phyloP scores from a whole-genome alignment of 2,888 invertebrate genomes.

The Drosophila neutralis region DNA sequence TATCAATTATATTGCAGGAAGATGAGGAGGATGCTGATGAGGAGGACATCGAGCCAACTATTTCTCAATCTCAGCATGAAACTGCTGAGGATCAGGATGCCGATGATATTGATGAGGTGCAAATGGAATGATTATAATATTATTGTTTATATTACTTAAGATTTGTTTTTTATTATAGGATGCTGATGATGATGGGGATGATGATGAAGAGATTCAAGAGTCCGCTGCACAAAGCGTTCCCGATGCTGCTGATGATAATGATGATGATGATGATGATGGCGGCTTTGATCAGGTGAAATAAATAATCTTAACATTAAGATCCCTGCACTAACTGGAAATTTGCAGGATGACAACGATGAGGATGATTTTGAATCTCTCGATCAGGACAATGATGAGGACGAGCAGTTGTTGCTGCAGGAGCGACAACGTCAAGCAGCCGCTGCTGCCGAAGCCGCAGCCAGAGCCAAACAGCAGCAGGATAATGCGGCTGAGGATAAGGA shows the following conservation, averaged over 20 bases:
- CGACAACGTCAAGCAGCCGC: constrained; percentile 75
- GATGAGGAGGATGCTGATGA: constrained; percentile 60
- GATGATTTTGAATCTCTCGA: constrained; percentile 83
- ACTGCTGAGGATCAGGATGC: constrained; percentile 38
- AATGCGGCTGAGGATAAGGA: constrained; percentile 43
- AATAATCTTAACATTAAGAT: not conserved
- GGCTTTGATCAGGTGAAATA: constrained; percentile 32
- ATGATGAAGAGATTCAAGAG: constrained; percentile 36
- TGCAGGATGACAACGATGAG: constrained; percentile 82
- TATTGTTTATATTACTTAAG: not conserved
- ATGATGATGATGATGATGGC: constrained; percentile 67
- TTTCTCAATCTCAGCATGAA: constrained; percentile 48
- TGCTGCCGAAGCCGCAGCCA: constrained; percentile 23
- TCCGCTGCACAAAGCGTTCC: constrained; percentile 34
- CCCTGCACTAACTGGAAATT: not conserved
- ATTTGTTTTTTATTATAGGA: constrained; percentile 5
- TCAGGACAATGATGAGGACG: constrained; percentile 83
- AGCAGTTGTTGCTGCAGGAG: constrained; percentile 76
- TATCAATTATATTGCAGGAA: constrained; percentile 50
- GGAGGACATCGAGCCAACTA: constrained; percentile 61
- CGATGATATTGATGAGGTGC: constrained; percentile 36
- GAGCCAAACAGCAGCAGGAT: constrained; percentile 24
- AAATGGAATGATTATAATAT: not conserved
- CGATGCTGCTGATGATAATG: constrained; percentile 22
- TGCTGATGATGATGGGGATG: constrained; percentile 21